A percentile compares a stretch with the other conserved stretches of the same genome.
phyloP scores from a whole-genome alignment of 2,888 invertebrate species.

The Chloroclysta siterata region DNA sequence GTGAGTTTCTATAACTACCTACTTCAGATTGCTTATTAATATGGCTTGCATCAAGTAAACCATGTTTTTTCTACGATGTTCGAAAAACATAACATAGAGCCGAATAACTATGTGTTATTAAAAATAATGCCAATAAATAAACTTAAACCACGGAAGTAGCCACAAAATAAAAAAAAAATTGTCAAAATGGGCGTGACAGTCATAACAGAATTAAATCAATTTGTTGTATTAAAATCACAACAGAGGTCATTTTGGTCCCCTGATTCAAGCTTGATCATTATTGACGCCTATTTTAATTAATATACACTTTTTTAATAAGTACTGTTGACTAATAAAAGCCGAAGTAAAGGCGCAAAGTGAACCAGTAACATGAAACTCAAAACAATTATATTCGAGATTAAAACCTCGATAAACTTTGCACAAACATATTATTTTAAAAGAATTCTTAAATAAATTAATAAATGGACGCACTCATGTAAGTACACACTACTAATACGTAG shows the following conservation, averaged over 20 bases:
- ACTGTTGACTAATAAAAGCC: conserved; percentile 16
- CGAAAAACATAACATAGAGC: not conserved
- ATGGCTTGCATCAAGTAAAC: too few species aligned
- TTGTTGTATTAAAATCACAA: conserved; percentile 33
- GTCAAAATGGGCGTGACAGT: not conserved
- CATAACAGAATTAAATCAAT: not conserved
- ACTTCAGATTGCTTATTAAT: not conserved
- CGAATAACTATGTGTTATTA: not conserved
- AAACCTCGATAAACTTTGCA: conserved; percentile 41
- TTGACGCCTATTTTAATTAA: conserved; percentile 27
- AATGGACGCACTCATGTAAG: conserved; percentile 74
- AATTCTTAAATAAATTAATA: conserved; percentile 39
- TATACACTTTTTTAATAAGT: conserved; percentile 25
- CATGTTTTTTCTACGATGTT: too few species aligned
- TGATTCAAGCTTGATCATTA: conserved; percentile 42
- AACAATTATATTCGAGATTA: conserved; percentile 50
- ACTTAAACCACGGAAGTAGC: not conserved
- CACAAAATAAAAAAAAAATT: not conserved
- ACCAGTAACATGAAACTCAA: conserved; percentile 52
- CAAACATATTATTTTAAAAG: conserved; percentile 18
- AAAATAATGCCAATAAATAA: not conserved
- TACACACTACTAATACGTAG: conserved; percentile 60
- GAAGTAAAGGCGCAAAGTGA: conserved; percentile 45
- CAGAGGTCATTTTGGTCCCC: conserved; percentile 60
- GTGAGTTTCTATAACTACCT: not conserved